A percentile compares a stretch with the other conserved stretches of the same genome.
Conservation (phyloP, 2,888 invertebrate species). For the Dicyrtoma fusca region DNA sequence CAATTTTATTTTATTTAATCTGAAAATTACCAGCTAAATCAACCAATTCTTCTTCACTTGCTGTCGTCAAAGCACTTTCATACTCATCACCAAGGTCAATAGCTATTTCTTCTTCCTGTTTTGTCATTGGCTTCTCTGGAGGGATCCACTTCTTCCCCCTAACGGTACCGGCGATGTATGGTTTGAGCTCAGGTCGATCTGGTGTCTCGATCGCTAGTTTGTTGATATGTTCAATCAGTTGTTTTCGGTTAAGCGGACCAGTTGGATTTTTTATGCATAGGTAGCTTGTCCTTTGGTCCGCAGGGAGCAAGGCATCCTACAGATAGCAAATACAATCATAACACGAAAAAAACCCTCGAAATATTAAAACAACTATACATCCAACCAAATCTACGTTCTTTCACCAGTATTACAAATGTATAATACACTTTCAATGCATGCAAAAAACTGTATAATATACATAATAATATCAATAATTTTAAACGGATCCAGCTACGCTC, state of each 20-base stretch:
- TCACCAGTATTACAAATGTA: constrained; percentile 60
- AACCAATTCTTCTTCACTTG: constrained; percentile 95
- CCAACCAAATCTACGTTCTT: neutral
- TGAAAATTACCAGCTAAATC: constrained; percentile 83
- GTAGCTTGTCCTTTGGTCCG: constrained; percentile 92
- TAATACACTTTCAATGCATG: too few species aligned
- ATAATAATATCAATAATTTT: neutral
- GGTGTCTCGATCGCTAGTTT: constrained; percentile 98
- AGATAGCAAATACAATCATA: constrained; percentile 59
- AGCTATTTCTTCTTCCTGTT: constrained; percentile 87
- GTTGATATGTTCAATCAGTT: constrained; percentile 93
- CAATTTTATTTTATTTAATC: constrained; percentile 10
- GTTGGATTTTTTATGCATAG: constrained; percentile 95
- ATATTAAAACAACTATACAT: constrained; percentile 21
- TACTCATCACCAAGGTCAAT: constrained; percentile 94
- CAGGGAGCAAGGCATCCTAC: constrained; percentile 95
- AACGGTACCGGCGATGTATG: constrained; percentile 85
- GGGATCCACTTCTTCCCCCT: constrained; percentile 94
- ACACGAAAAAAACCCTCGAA: neutral
- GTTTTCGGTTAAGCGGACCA: constrained; percentile 92
- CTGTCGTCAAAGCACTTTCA: constrained; percentile 82
- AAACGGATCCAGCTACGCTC: too few species aligned
- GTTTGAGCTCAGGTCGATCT: constrained; percentile 94
- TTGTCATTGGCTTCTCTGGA: constrained; percentile 69
- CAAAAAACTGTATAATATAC: too few species aligned